A percentile compares a stretch with the other conserved stretches of the same genome.
Evolutionary conservation across 2,797 vertebrate species (phyloP).

Genomic region (Phoebastria nigripes): DNA sequence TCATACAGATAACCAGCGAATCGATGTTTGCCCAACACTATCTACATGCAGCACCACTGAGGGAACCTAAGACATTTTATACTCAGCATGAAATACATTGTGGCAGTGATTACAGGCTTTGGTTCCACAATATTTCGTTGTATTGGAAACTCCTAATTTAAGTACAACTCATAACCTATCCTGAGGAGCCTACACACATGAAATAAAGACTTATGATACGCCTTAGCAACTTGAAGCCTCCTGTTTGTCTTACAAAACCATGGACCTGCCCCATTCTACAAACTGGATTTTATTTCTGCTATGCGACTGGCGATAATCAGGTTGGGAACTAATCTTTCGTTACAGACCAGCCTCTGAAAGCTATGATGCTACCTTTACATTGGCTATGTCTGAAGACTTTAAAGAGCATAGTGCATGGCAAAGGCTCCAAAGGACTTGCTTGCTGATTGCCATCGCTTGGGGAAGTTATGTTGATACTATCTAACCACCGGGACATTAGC

Average conservation of each 20-base stretch:
- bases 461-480: neutral
- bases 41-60: neutral
- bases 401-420: neutral
- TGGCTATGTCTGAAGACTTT: neutral
- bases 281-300: neutral
- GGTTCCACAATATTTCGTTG: neutral
- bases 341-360: neutral
- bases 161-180: neutral
- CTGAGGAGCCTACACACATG: neutral
- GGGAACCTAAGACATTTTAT: neutral
- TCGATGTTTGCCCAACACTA: neutral
- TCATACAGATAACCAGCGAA: neutral
- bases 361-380: neutral
- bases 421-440: neutral
- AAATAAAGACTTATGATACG: neutral
- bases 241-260: neutral
- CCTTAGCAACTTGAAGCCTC: neutral
- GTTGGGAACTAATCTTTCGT: neutral
- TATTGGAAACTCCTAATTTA: neutral
- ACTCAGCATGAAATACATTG: neutral
- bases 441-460: fast-evolving
- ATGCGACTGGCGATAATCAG: fast-evolving
- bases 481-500: neutral
- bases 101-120: neutral
- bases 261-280: neutral